These are phyloP conservation scores for Phorcus lineatus DNA, from an alignment of 2,888 invertebrate species.

Conservation along the genomic window DNA sequence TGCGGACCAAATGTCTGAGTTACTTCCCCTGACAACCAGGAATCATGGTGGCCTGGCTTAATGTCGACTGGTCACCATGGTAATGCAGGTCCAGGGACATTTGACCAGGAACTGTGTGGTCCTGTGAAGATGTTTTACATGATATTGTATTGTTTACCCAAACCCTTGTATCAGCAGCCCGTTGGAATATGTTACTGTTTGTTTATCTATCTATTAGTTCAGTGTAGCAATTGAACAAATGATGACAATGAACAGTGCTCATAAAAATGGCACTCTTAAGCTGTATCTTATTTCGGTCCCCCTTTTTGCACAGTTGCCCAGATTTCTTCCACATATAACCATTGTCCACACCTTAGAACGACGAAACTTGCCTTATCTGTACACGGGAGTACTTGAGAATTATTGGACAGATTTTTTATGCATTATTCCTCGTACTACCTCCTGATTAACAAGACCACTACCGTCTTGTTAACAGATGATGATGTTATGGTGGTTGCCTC, in stretches of 20 bases:
- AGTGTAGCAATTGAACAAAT: too few relatives aligned
- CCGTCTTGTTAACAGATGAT: constrained; percentile 12
- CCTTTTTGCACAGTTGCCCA: neutral
- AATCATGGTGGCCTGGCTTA: neutral
- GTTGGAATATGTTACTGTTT: neutral
- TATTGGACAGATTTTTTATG: constrained; percentile 24
- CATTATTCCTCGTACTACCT: constrained; percentile 21
- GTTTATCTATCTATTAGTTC: too few relatives aligned
- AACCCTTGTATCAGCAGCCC: neutral
- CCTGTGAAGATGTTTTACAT: too few relatives aligned
- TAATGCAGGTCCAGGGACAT: too few relatives aligned
- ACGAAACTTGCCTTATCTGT: constrained; percentile 24
- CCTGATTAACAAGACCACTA: neutral
- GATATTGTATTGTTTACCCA: neutral
- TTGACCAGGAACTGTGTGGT: too few relatives aligned
- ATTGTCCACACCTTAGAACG: constrained; percentile 1
- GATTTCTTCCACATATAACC: constrained; percentile 8
- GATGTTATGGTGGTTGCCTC: constrained; percentile 14
- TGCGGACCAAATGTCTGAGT: neutral
- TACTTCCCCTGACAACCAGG: constrained; percentile 15
- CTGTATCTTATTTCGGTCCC: neutral
- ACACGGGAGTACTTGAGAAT: constrained; percentile 23
- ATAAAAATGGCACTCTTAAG: neutral
- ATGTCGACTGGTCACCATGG: neutral
- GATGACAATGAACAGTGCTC: too few relatives aligned